phyloP scores from a whole-genome alignment of 1,140 invertebrate species.

The Macrosteles quadrilineatus region DNA sequence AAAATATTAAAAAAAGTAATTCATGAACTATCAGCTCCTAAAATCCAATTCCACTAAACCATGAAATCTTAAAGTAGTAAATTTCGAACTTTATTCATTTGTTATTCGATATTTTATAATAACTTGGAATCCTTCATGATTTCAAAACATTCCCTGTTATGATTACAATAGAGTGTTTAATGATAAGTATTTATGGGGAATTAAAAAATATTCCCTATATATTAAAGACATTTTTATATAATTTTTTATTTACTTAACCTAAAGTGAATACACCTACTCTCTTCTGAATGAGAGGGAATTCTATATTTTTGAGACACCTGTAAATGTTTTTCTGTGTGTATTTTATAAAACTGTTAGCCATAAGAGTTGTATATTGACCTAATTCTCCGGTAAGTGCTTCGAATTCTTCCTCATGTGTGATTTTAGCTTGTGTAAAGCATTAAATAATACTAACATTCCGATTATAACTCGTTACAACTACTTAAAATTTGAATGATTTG shows the following conservation, averaged over 20 bases:
- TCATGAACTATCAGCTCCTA: too few relatives aligned
- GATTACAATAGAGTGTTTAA: too few relatives aligned
- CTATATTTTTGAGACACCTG: neutral
- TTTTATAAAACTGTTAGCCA: conserved; percentile 1
- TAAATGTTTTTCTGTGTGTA: conserved; percentile 4
- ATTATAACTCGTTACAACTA: neutral
- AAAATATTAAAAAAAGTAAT: too few relatives aligned
- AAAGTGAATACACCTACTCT: neutral
- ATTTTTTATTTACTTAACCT: neutral
- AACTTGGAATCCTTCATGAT: neutral
- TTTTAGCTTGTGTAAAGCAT: neutral
- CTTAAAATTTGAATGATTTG: neutral
- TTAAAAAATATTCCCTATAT: too few relatives aligned
- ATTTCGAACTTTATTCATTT: neutral
- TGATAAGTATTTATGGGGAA: too few relatives aligned
- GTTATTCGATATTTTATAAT: neutral
- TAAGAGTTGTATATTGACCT: conserved; percentile 3
- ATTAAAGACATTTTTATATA: too few relatives aligned
- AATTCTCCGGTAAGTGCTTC: conserved; percentile 1
- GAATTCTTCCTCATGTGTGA: neutral
- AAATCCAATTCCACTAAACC: too few relatives aligned
- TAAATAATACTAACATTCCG: neutral
- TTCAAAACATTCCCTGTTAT: too few relatives aligned
- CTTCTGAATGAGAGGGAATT: neutral
- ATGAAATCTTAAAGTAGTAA: too few relatives aligned